These are phyloP conservation scores for Melikaiella ostensackeni DNA, from an alignment of 2,888 invertebrate genomes.

Conservation along the genomic window DNA sequence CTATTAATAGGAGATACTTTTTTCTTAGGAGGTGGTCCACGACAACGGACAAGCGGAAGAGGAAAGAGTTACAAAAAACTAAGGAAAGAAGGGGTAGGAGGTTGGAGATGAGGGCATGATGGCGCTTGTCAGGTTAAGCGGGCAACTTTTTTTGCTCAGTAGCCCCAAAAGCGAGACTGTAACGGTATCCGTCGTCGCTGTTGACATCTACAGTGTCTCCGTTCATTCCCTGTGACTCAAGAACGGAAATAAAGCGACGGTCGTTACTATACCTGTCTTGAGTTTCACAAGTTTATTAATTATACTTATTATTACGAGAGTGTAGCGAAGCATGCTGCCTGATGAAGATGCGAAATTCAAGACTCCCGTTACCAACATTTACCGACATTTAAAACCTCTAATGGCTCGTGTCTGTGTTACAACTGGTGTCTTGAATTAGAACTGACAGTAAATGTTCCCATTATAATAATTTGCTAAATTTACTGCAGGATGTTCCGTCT, in stretches of 20 bases:
- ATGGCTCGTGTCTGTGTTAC: slow-evolving; percentile 15
- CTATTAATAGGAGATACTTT: slow-evolving; percentile 68
- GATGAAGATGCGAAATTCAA: neutral
- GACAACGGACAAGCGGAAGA: slow-evolving; percentile 32
- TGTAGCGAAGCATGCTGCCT: neutral
- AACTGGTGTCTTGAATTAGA: slow-evolving; percentile 6
- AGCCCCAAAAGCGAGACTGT: neutral
- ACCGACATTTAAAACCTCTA: slow-evolving; percentile 7
- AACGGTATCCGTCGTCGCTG: slow-evolving; percentile 25
- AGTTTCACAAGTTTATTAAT: slow-evolving; percentile 20
- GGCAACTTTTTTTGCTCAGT: neutral
- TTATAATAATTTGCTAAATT: slow-evolving; percentile 10
- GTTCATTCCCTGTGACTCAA: neutral
- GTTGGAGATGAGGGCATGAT: neutral
- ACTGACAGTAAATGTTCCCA: neutral
- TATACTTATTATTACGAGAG: neutral
- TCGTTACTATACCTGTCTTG: slow-evolving; percentile 21
- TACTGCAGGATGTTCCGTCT: neutral
- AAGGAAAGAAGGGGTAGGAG: neutral
- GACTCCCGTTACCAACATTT: slow-evolving; percentile 27
- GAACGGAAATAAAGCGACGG: slow-evolving; percentile 4
- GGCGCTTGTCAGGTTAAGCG: slow-evolving; percentile 25
- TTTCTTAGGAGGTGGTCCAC: slow-evolving; percentile 46
- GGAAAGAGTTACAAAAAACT: neutral
- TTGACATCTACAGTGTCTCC: slow-evolving; percentile 13